Evolutionary conservation across 2,113 vertebrate species (phyloP).

Genomic region (Chrysemys picta): DNA sequence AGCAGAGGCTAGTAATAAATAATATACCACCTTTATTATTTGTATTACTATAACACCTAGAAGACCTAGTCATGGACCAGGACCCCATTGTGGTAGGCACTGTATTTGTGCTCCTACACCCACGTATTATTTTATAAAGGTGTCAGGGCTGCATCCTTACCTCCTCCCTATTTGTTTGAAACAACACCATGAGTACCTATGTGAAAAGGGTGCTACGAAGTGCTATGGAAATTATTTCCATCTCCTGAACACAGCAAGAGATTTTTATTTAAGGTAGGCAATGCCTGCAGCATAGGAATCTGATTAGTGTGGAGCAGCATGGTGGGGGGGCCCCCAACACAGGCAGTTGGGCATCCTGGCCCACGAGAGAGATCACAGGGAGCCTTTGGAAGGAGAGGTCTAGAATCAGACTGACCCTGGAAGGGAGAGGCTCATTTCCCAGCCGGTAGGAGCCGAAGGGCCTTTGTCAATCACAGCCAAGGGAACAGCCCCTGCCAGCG

Average conservation of each 20-base stretch:
- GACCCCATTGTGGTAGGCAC: neutral
- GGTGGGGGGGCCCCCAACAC: rapidly evolving
- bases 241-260: rapidly evolving
- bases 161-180: neutral
- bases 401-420: rapidly evolving
- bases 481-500: neutral
- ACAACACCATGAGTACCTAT: rapidly evolving
- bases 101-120: neutral
- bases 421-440: rapidly evolving
- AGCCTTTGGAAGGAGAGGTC: neutral
- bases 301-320: rapidly evolving
- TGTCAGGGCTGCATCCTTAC: rapidly evolving
- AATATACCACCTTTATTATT: neutral
- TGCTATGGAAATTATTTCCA: neutral
- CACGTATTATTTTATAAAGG: neutral
- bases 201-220: neutral
- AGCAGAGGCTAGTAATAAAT: rapidly evolving
- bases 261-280: rapidly evolving
- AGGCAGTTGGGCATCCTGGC: neutral
- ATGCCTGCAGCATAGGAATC: neutral
- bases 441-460: neutral
- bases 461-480: neutral
- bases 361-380: rapidly evolving
- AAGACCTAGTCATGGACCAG: neutral
- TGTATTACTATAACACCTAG: neutral